Percentiles rank a stretch among this genome's conserved stretches.
Evolutionary conservation across 2,888 invertebrate species (phyloP).

Genomic region (Drosophila anomelani): DNA sequence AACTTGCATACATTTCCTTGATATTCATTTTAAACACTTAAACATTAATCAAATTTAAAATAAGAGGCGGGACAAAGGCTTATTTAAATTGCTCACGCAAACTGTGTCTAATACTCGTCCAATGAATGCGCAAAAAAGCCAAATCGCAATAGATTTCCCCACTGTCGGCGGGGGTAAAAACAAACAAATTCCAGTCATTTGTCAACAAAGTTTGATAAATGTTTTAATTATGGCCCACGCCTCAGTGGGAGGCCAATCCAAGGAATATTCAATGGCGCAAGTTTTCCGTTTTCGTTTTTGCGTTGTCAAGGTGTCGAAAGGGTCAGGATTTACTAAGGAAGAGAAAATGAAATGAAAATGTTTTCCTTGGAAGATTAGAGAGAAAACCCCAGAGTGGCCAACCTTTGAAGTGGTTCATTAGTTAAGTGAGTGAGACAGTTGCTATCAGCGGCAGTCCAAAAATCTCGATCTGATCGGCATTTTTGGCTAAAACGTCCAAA

Average conservation of each 20-base stretch:
- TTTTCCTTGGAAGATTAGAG: constrained; percentile 53
- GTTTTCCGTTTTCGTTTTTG: constrained; percentile 6
- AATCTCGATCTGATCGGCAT: not conserved
- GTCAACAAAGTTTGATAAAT: constrained; percentile 55
- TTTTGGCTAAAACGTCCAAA: constrained; percentile 1
- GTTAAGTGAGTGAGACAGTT: constrained; percentile 53
- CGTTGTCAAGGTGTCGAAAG: constrained; percentile 18
- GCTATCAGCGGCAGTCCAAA: constrained; percentile 11
- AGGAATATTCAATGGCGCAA: constrained; percentile 24
- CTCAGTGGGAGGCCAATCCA: constrained; percentile 6
- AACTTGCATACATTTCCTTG: constrained; percentile 1
- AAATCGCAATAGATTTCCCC: constrained; percentile 31
- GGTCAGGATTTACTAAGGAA: constrained; percentile 1
- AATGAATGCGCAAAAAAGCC: constrained; percentile 23
- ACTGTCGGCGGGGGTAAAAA: not conserved
- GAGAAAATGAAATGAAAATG: constrained; percentile 29
- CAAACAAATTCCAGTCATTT: constrained; percentile 48
- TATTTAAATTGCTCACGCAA: constrained; percentile 18
- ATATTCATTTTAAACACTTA: not conserved
- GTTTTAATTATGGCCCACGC: constrained; percentile 45
- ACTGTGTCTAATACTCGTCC: constrained; percentile 7
- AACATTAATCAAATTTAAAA: constrained; percentile 18
- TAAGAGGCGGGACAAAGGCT: not conserved
- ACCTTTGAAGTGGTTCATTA: constrained; percentile 55
- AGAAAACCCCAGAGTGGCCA: not conserved